Base-by-base conservation (phyloP, 2,113 vertebrate species). In the Cromileptes altivelis region DNA sequence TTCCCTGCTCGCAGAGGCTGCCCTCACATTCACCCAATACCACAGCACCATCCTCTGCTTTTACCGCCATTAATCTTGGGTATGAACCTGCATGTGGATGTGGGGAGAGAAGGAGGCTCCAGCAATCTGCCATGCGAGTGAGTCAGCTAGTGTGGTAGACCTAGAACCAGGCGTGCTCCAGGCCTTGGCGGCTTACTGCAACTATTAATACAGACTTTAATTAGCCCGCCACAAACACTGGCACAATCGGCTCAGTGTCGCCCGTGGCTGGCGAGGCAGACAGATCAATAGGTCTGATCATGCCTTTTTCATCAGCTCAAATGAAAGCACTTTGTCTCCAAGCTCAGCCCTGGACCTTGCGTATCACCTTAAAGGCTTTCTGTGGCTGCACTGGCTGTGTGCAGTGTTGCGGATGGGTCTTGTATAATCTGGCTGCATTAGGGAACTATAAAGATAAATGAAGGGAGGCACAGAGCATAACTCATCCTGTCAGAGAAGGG, bases 381-480 rank as follows among this genome's bases (percentile, higher is more conserved):
- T 68, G 82, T 77, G 76, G 88, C 85, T 80, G 84, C 58, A 45
- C 86, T 76, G 74, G 82, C 85, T 79, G 89, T 89, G 92, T 86
- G 88, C 89, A 84, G 83, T 33, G 87, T 89, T 90, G 92, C 90
- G 57, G 90, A 88, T 82, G 77, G 78, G 89, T 90, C 91, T 82
- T 89, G 82, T 94, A 95, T 95, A 94, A 96, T 94, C 93, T 92
- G 90, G 90, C 90, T 85, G 93, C 92, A 94, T 95, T 94, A 93
- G 92, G 82, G 93, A 94, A 93, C 90, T 91, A 93, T 93, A 90
- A 94, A 95, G 95, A 96, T 94, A 94, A 95, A 95, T 96, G 94
- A 92, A 93, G 88, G 86, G 84, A 86, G 74, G 78, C 62, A 82
- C 76, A 82, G 89, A 91, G 90, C 92, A 94, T 95, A 93, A 93